Evolutionary conservation across 2,113 vertebrate genomes (phyloP).

Genomic region (Theristicus caerulescens): DNA sequence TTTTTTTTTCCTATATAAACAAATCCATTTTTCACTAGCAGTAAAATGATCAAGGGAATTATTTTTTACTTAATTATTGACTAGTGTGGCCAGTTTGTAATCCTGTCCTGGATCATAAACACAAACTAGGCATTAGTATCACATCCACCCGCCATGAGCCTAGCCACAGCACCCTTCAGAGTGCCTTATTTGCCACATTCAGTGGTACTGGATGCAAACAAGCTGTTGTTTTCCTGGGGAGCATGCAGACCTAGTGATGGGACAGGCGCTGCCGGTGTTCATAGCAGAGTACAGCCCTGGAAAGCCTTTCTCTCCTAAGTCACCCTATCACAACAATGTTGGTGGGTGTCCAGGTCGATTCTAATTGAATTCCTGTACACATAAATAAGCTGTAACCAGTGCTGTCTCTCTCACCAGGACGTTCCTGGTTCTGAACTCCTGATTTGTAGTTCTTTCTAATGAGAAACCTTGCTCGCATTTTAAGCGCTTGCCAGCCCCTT

Average conservation of each 20-base stretch:
- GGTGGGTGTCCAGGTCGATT: background rate
- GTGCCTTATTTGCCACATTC: background rate
- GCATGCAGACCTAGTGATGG: too few relatives aligned
- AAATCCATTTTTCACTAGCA: background rate
- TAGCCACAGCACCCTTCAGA: background rate
- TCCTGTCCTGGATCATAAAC: background rate
- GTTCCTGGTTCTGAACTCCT: background rate
- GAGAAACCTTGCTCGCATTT: background rate
- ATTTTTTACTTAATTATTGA: background rate
- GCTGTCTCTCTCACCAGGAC: background rate
- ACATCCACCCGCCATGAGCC: rapidly evolving
- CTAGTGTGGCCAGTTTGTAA: background rate
- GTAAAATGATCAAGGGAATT: background rate
- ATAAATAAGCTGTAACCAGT: background rate
- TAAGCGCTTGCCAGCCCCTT: background rate
- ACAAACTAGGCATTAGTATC: background rate
- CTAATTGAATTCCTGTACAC: background rate
- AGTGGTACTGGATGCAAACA: background rate
- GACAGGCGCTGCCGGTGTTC: rapidly evolving
- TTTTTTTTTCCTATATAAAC: background rate
- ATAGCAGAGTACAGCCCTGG: background rate
- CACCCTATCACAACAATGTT: background rate
- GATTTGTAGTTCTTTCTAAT: background rate
- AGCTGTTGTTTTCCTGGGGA: background rate
- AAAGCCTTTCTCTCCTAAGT: background rate